These are phyloP conservation scores for Mycteria americana DNA, from an alignment of 2,797 vertebrate species.

Conservation along the genomic window DNA sequence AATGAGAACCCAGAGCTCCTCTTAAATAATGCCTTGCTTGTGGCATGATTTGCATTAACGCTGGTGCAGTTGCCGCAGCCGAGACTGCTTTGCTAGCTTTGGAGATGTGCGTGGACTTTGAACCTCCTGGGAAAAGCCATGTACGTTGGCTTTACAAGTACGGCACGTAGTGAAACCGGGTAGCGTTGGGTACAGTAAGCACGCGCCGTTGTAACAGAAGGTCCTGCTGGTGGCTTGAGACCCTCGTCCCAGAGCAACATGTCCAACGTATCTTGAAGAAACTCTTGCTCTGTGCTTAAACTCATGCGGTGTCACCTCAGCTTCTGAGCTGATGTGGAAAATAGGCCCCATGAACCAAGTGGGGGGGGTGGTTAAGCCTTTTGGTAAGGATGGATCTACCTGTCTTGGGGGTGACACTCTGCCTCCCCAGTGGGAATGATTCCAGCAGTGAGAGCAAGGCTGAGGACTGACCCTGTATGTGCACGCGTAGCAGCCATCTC, in stretches of 20 bases:
- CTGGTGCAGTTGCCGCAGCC: neutral
- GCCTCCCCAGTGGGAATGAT: neutral
- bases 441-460: neutral
- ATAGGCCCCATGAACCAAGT: accelerated
- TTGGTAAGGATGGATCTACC: neutral
- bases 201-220: accelerated
- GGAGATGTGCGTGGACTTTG: neutral
- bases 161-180: accelerated
- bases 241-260: neutral
- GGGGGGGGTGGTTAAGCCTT: neutral
- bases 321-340: accelerated
- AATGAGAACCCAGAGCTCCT: neutral
- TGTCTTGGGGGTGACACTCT: too few species aligned
- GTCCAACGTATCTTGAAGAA: neutral
- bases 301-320: neutral
- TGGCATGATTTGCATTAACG: neutral
- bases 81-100: neutral
- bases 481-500: accelerated
- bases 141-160: accelerated
- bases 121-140: neutral
- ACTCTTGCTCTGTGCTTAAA: neutral
- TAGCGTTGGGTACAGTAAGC: accelerated
- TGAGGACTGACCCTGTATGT: neutral
- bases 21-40: neutral
- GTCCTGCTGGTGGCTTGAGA: neutral